Evolutionary conservation across 2,113 vertebrate species (phyloP).

Genomic region (Cyprinodon tularosa): DNA sequence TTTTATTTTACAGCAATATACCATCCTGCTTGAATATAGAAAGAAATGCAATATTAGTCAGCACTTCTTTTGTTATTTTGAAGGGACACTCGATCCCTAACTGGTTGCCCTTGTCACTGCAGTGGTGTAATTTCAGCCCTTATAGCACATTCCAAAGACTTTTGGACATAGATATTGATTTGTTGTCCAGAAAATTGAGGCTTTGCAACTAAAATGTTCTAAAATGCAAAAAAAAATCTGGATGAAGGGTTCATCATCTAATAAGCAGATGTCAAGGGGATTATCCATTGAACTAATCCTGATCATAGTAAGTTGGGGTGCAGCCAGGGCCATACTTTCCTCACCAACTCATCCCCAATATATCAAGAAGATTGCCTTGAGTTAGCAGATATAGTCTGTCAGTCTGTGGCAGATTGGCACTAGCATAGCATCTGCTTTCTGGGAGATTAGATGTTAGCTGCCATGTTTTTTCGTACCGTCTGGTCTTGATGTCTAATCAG

Average conservation of each 20-base stretch:
- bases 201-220: too few relatives aligned
- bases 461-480: slow-evolving; percentile 18
- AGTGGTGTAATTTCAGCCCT: slow-evolving; percentile 1
- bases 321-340: background rate
- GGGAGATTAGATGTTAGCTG: slow-evolving; percentile 49
- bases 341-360: background rate
- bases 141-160: background rate
- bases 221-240: slow-evolving; percentile 15
- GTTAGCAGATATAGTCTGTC: slow-evolving; percentile 15
- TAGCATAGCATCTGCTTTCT: slow-evolving; percentile 42
- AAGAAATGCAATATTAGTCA: slow-evolving; percentile 15
- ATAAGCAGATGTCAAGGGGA: slow-evolving; percentile 24
- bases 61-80: slow-evolving; percentile 16
- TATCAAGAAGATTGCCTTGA: slow-evolving; percentile 22
- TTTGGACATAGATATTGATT: background rate
- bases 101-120: slow-evolving; percentile 8
- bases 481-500: slow-evolving; percentile 45
- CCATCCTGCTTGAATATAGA: background rate
- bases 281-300: slow-evolving; percentile 57
- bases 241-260: slow-evolving; percentile 36
- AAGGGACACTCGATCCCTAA: slow-evolving; percentile 7
- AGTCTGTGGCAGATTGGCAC: slow-evolving; percentile 32
- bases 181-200: too few relatives aligned
- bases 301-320: slow-evolving; percentile 32
- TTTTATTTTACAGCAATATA: background rate